phyloP scores from a whole-genome alignment of 2,113 vertebrate genomes.

The Gadus macrocephalus region DNA sequence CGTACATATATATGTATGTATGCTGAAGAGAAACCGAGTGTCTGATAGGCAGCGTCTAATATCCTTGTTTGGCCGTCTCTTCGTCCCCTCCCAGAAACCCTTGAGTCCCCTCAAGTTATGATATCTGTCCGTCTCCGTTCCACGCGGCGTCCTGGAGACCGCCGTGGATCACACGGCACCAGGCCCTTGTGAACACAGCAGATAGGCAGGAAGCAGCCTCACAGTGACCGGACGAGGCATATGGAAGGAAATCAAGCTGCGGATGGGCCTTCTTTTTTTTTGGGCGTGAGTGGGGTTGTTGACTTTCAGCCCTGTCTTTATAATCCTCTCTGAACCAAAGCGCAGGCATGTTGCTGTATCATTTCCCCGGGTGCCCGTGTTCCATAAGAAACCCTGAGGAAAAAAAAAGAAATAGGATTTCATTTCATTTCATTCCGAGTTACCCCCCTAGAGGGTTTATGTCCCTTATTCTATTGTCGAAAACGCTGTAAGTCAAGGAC shows the following conservation, averaged over 20 bases:
- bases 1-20: conserved; percentile 8
- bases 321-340: conserved; percentile 63
- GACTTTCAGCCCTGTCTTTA: conserved; percentile 50
- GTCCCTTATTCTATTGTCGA: conserved; percentile 45
- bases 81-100: conserved; percentile 55
- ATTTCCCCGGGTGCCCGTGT: conserved; percentile 46
- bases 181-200: conserved; percentile 67
- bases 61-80: conserved; percentile 63
- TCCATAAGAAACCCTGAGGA: conserved; percentile 40
- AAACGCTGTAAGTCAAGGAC: conserved; percentile 57
- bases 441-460: conserved; percentile 8
- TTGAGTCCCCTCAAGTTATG: conserved; percentile 63
- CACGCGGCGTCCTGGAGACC: conserved; percentile 62
- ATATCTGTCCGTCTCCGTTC: conserved; percentile 67
- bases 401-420: conserved; percentile 31
- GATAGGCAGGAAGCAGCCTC: conserved; percentile 52
- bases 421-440: conserved; percentile 48
- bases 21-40: background rate
- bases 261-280: conserved; percentile 53
- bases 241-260: conserved; percentile 59
- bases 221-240: conserved; percentile 34
- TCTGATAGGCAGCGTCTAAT: conserved; percentile 45
- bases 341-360: conserved; percentile 65
- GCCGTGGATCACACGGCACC: conserved; percentile 62
- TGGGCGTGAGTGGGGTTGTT: conserved; percentile 50